A percentile compares a stretch with the other conserved stretches of the same genome.
Evolutionary conservation across 2,888 invertebrate species (phyloP).

Genomic region (Merodon equestris): DNA sequence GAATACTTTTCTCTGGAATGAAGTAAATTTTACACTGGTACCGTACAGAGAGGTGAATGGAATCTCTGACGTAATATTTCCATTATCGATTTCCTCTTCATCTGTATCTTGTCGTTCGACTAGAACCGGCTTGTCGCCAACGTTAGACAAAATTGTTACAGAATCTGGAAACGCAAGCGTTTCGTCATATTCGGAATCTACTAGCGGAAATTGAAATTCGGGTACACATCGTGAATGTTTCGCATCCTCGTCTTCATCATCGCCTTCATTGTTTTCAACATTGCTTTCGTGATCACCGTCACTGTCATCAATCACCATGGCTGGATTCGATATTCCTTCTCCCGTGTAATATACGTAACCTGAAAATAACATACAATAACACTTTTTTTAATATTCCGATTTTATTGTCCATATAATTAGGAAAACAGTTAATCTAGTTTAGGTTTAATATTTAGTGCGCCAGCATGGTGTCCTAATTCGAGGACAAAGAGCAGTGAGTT

Average conservation of each 20-base stretch:
- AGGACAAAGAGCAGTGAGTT: too few relatives aligned
- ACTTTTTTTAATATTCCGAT: too few relatives aligned
- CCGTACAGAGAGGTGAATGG: constrained; percentile 85
- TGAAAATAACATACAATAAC: constrained; percentile 46
- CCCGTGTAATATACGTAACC: constrained; percentile 72
- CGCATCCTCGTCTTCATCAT: constrained; percentile 54
- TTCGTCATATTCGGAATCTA: constrained; percentile 90
- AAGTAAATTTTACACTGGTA: constrained; percentile 86
- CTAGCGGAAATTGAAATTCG: constrained; percentile 80
- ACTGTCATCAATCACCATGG: constrained; percentile 70
- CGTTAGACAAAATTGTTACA: constrained; percentile 83
- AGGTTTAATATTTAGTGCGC: too few relatives aligned
- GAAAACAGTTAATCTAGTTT: too few relatives aligned
- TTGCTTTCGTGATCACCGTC: constrained; percentile 71
- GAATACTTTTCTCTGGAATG: constrained; percentile 87
- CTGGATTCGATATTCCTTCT: constrained; percentile 72
- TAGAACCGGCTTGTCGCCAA: constrained; percentile 80
- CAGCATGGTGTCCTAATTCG: too few relatives aligned
- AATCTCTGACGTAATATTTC: constrained; percentile 76
- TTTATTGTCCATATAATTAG: too few relatives aligned
- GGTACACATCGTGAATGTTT: constrained; percentile 78
- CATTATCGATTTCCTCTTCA: constrained; percentile 73
- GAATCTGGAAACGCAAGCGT: constrained; percentile 88
- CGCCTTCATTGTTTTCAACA: constrained; percentile 51
- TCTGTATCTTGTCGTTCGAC: constrained; percentile 78